Evolutionary conservation across 2,888 invertebrate species (phyloP).

Genomic region (Phengaris alcon): DNA sequence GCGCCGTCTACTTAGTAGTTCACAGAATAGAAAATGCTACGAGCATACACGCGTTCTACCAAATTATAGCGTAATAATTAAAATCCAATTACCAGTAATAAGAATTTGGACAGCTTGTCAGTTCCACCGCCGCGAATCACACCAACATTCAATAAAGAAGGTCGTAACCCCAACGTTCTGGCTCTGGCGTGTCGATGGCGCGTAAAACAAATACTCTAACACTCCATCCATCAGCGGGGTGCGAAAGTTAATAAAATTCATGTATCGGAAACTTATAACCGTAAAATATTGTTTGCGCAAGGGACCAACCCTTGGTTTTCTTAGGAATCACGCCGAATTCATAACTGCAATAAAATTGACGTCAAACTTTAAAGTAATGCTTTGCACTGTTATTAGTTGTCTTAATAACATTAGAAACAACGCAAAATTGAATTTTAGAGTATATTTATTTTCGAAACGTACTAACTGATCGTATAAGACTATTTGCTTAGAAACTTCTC

Average conservation of each 20-base stretch:
- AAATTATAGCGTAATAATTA: constrained; percentile 32
- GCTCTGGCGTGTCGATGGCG: constrained; percentile 65
- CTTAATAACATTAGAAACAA: not conserved
- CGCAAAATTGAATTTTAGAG: too few relatives aligned
- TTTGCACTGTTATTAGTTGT: not conserved
- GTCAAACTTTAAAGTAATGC: constrained; percentile 27
- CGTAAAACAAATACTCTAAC: constrained; percentile 75
- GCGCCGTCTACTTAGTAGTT: not conserved
- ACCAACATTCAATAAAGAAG: constrained; percentile 42
- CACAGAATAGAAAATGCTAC: too few relatives aligned
- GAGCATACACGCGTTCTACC: not conserved
- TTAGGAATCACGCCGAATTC: constrained; percentile 47
- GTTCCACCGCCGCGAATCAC: constrained; percentile 51
- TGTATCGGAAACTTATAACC: constrained; percentile 78
- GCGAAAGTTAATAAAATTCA: constrained; percentile 78
- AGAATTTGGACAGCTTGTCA: constrained; percentile 45
- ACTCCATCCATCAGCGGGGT: constrained; percentile 65
- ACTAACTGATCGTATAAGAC: too few relatives aligned
- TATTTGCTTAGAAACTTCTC: too few relatives aligned
- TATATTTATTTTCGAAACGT: not conserved
- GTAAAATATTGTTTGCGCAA: constrained; percentile 69
- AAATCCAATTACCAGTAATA: constrained; percentile 38
- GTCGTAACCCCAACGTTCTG: constrained; percentile 54
- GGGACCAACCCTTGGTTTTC: constrained; percentile 63
- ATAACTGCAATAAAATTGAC: constrained; percentile 40